Conservation (phyloP, 2,888 invertebrate species). For the Smittia aterrima region DNA sequence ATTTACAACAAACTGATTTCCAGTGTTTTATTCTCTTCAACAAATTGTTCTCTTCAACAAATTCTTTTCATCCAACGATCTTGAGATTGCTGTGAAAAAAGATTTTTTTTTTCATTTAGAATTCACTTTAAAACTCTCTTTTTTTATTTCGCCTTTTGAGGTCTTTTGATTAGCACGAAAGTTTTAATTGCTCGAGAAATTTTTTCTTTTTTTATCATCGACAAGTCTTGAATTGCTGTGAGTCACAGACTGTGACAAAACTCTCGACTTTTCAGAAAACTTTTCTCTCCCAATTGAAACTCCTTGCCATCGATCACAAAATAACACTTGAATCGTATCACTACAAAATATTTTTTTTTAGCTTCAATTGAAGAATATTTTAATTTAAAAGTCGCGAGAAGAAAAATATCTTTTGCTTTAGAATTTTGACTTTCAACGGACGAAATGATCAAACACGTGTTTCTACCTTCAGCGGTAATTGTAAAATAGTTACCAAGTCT, state of each 20-base stretch:
- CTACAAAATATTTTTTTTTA: too few relatives aligned
- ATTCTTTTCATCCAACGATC: not conserved
- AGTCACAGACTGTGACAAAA: too few relatives aligned
- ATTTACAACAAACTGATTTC: not conserved
- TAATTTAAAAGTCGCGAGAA: too few relatives aligned
- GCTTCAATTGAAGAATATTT: too few relatives aligned
- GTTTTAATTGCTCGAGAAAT: not conserved
- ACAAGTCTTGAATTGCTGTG: too few relatives aligned
- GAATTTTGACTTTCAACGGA: not conserved
- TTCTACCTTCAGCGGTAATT: slow-evolving; percentile 39
- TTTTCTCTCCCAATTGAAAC: too few relatives aligned
- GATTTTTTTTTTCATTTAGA: not conserved
- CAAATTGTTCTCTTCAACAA: not conserved
- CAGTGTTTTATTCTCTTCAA: not conserved
- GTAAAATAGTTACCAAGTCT: slow-evolving; percentile 21
- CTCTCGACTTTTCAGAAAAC: too few relatives aligned
- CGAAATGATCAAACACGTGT: slow-evolving; percentile 30
- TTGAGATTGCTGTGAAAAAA: slow-evolving; percentile 12
- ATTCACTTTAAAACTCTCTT: not conserved
- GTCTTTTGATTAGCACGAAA: slow-evolving; percentile 16
- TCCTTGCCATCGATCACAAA: too few relatives aligned
- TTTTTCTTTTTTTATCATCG: not conserved
- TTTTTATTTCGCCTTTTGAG: not conserved
- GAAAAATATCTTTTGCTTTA: too few relatives aligned
- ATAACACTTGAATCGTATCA: too few relatives aligned